Evolutionary conservation across 2,113 vertebrate species (phyloP), one percentile per base, ranked within the genome.

Genomic region (Clarias macrocephalus): DNA sequence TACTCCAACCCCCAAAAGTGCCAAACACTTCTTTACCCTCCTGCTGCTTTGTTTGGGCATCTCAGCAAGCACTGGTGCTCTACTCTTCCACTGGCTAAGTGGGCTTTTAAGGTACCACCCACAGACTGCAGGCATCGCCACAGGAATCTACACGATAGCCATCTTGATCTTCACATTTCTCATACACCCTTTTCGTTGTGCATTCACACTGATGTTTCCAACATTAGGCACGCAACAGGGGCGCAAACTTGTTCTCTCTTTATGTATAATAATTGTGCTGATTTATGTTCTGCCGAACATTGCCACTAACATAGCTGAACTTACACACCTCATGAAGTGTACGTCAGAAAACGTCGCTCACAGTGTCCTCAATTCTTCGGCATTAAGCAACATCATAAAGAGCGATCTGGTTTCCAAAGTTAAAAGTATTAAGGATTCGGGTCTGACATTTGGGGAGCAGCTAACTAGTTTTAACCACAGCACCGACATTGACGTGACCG

Each of bases 141-240:
- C 96, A 0, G 5, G 91, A 28, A 72, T 93, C 89, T 95, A 96
- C 88, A 92, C 95, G 0, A 85, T 94, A 60, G 82, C 95, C 84
- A 85, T 94, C 56, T 93, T 96, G 30, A 89, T 97, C 82, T 72
- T 89, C 10, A 95, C 96, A 18, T 91, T 95, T 83, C 81, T 98
- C 70, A 93, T 96, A 37, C 97, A 97, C 82, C 98, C 98, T 0
- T 88, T 95, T 73, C 97, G 98, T 60, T 99, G 98, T 59, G 94
- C 96, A 62, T 94, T 98, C 90, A 97, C 94, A 0, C 94, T 99
- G 88, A 94, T 91, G 0, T 91, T 97, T 85, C 97, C 97, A 6
- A 97, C 95, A 0, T 80, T 97, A 21, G 96, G 97, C 80, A 97
- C 96, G 9, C 95, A 94, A 18, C 96, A 99, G 91, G 97, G 98